Percentiles rank a stretch among this genome's conserved stretches.
These are phyloP conservation scores for Xenentodon cancila DNA, from an alignment of 2,797 vertebrate genomes.

Conservation along the genomic window DNA sequence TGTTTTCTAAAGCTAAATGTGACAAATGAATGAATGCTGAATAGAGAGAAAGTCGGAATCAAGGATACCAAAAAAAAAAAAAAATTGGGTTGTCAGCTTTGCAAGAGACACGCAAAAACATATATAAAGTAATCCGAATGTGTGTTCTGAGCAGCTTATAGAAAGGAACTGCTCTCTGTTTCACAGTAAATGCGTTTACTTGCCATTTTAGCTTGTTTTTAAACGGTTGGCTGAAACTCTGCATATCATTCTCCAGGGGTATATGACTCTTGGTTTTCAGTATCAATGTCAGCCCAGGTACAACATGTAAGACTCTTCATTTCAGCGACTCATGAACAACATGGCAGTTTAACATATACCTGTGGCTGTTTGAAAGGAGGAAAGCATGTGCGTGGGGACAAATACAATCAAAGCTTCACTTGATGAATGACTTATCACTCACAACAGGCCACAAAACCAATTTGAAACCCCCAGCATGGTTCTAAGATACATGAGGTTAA, in stretches of 20 bases:
- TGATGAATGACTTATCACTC: slow-evolving; percentile 66
- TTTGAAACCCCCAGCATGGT: slow-evolving; percentile 64
- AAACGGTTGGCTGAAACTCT: too few relatives aligned
- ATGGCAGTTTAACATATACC: slow-evolving; percentile 7
- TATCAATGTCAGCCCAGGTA: not conserved
- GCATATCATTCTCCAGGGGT: not conserved
- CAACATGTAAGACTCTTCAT: not conserved
- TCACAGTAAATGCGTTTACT: not conserved
- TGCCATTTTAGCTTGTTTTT: not conserved
- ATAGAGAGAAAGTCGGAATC: too few relatives aligned
- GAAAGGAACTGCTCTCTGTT: too few relatives aligned
- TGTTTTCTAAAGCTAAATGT: too few relatives aligned
- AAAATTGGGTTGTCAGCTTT: too few relatives aligned
- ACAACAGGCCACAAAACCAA: slow-evolving; percentile 71
- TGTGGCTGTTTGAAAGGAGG: slow-evolving; percentile 6
- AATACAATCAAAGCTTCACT: slow-evolving; percentile 39
- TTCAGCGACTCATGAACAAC: not conserved
- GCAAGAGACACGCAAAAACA: too few relatives aligned
- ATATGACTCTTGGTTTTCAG: not conserved
- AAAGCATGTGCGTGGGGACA: slow-evolving; percentile 31
- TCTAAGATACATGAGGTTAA: slow-evolving; percentile 78
- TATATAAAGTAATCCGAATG: too few relatives aligned
- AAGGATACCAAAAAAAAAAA: too few relatives aligned
- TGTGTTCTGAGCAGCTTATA: too few relatives aligned
- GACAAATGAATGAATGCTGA: too few relatives aligned